These are phyloP conservation scores for Andrena marginata DNA, from an alignment of 2,888 invertebrate genomes.

Conservation along the genomic window DNA sequence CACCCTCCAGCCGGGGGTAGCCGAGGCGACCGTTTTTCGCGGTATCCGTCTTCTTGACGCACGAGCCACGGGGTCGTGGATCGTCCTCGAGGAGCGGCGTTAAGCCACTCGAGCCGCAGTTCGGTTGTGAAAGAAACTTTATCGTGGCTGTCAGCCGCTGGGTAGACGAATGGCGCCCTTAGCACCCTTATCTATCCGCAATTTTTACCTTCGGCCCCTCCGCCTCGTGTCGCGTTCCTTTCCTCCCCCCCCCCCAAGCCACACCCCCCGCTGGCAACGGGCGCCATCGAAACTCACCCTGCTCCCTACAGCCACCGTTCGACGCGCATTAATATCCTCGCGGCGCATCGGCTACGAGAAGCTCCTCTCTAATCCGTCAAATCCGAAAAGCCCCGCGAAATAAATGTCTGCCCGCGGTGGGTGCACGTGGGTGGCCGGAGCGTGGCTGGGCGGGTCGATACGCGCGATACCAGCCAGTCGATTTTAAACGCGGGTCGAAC, in stretches of 20 bases:
- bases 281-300: conserved; percentile 3
- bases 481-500: conserved; percentile 61
- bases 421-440: conserved; percentile 5
- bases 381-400: conserved; percentile 67
- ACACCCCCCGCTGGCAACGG: not conserved
- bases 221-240: conserved; percentile 28
- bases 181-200: conserved; percentile 74
- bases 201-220: conserved; percentile 69
- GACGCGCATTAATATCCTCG: conserved; percentile 68
- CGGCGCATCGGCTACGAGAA: conserved; percentile 51
- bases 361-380: conserved; percentile 68
- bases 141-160: conserved; percentile 75
- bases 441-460: conserved; percentile 50
- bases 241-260: not conserved
- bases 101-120: conserved; percentile 70
- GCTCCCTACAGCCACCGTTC: not conserved
- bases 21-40: conserved; percentile 45
- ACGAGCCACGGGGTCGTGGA: conserved; percentile 14
- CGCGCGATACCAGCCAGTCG: conserved; percentile 41
- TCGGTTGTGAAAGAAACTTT: conserved; percentile 73
- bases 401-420: conserved; percentile 65
- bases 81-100: conserved; percentile 58
- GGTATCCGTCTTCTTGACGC: conserved; percentile 52
- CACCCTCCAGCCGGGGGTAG: not conserved
- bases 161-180: conserved; percentile 76